Evolutionary conservation across 2,888 invertebrate species (phyloP).

Genomic region (Iphiclides podalirius): DNA sequence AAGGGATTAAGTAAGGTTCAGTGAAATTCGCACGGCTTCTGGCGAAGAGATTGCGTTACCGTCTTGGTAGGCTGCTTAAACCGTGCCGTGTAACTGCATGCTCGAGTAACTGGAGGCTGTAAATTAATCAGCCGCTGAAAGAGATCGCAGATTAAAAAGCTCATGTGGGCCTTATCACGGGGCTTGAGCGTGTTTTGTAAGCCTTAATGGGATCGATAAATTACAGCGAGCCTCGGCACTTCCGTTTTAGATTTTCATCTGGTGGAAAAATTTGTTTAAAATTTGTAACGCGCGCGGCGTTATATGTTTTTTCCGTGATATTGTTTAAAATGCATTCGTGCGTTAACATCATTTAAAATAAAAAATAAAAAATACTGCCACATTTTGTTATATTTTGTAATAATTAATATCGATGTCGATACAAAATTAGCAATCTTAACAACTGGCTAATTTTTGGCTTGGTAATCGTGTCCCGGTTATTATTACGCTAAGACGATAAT

Average conservation of each 20-base stretch:
- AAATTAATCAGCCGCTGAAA: constrained; percentile 26
- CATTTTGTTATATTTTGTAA: too few relatives aligned
- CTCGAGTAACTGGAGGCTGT: constrained; percentile 20
- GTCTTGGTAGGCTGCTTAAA: constrained; percentile 15
- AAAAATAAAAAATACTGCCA: too few relatives aligned
- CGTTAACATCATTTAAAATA: too few relatives aligned
- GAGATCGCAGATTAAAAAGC: constrained; percentile 25
- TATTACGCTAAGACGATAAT: too few relatives aligned
- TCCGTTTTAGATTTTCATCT: constrained; percentile 17
- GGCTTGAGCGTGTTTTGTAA: constrained; percentile 23
- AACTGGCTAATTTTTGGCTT: too few relatives aligned
- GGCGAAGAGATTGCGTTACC: constrained; percentile 3
- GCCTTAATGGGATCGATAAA: constrained; percentile 25
- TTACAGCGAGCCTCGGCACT: constrained; percentile 17
- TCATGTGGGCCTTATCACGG: constrained; percentile 22
- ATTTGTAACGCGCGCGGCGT: constrained; percentile 7
- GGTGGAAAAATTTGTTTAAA: constrained; percentile 7
- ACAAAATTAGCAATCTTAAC: too few relatives aligned
- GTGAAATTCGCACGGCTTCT: too few relatives aligned
- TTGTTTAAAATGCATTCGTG: too few relatives aligned
- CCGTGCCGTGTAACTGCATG: constrained; percentile 21
- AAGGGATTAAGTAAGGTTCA: too few relatives aligned
- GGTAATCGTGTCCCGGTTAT: too few relatives aligned
- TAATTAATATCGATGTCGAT: too few relatives aligned
- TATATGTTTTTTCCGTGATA: too few relatives aligned